Evolutionary conservation across 2,113 vertebrate genomes (phyloP), one percentile per base, ranked within the genome.

Genomic region (Macrotis lagotis): DNA sequence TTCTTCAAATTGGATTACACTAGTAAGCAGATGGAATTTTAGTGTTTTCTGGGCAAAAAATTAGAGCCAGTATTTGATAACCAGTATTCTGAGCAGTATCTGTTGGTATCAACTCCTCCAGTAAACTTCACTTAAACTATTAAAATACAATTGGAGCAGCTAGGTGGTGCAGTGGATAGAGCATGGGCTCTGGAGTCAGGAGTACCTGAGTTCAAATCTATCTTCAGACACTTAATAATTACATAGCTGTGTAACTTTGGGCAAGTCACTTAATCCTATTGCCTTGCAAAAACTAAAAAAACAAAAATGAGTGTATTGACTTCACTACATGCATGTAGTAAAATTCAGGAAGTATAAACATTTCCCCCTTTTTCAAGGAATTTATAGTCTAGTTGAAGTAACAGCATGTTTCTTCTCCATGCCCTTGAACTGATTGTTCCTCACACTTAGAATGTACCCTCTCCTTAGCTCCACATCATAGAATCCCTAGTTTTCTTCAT

Each of bases 21-120:
- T 51, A 83, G 74, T 50, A 51, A 59, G 50, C 95, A 95, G 94
- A 92, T 93, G 83, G 93, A 44, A 8, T 91, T 96, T 95, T 48
- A 96, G n/a, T 83, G 93, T 93, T 88, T 55, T 93, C 37, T 25
- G 74, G 50, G 66, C 59, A 91, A 93, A 94, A 96, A 59, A 95
- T 24, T 24, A 96, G 37, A 44, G 47, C 51, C 53, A 88, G 94
- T 25, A 8, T 52, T 91, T 95, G 31, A 66, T 92, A 53, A 55
- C 74, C 83, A 92, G 26, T n/a, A 3, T 53, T 91, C 93, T 16
- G n/a, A 44, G 66, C n/a, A 83, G 0, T n/a, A 8, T 83, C 66
- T 44, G 19, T 83, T 74, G n/a, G 31, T 83, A 37, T 83, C 19
- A 2, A 24, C 37, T 89, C 48, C 37, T 74, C 89, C 52, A 55